Conservation (phyloP, 2,113 vertebrate genomes). For the Lagopus leucura region DNA sequence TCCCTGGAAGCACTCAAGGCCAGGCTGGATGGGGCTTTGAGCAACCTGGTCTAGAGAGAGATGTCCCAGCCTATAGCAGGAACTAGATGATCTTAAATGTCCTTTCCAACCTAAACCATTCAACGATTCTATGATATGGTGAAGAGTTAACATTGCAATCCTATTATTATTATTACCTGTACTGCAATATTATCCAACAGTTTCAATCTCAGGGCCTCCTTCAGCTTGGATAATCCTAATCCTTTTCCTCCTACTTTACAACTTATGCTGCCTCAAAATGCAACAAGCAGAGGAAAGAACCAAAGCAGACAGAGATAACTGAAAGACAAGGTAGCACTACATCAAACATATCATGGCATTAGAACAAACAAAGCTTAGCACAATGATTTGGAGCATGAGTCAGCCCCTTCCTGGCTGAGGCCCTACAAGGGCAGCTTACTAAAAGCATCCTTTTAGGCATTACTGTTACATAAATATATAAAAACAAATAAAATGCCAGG, state of each 20-base stretch:
- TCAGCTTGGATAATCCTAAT: not conserved
- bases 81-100: too few relatives aligned
- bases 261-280: not conserved
- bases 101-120: too few relatives aligned
- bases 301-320: not conserved
- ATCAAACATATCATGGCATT: not conserved
- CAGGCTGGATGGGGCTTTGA: too few relatives aligned
- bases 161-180: not conserved
- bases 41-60: too few relatives aligned
- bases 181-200: not conserved
- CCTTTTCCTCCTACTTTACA: not conserved
- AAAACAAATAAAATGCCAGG: not conserved
- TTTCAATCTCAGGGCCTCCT: not conserved
- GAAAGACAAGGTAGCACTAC: not conserved
- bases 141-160: not conserved
- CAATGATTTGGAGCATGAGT: not conserved
- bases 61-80: too few relatives aligned
- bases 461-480: not conserved
- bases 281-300: not conserved
- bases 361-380: not conserved
- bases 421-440: not conserved
- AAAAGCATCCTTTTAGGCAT: not conserved
- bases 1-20: too few relatives aligned
- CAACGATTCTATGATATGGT: not conserved
- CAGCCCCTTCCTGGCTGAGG: not conserved